These are phyloP conservation scores for Aplysina aerophoba DNA, from an alignment of 37 sponge, comb jelly and placozoan species.

Conservation along the genomic window DNA sequence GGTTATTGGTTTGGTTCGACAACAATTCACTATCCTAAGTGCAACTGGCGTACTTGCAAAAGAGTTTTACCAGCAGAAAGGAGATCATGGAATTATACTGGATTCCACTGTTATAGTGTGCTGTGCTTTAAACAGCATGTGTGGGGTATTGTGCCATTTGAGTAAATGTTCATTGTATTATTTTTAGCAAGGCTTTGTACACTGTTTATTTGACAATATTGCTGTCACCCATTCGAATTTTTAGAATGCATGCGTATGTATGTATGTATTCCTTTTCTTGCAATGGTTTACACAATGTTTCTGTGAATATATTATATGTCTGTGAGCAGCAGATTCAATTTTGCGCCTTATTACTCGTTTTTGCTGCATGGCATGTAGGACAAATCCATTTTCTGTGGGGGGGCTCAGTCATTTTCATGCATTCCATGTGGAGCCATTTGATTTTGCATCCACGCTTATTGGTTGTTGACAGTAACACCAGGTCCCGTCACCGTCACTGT, in stretches of 20 bases:
- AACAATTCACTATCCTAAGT: slow-evolving; percentile 37
- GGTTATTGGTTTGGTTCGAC: slow-evolving; percentile 36
- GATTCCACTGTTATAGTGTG: slow-evolving; percentile 11
- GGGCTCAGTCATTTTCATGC: background rate
- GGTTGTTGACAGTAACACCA: slow-evolving; percentile 34
- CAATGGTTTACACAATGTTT: too few species aligned
- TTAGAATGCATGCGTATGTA: too few species aligned
- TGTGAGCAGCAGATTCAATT: background rate
- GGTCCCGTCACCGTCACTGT: slow-evolving; percentile 1
- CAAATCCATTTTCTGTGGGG: slow-evolving; percentile 13
- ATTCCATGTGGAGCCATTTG: slow-evolving; percentile 16
- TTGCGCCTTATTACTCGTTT: background rate
- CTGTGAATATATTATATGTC: too few species aligned
- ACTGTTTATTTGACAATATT: too few species aligned
- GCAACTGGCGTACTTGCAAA: background rate
- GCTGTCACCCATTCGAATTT: too few species aligned
- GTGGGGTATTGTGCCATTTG: slow-evolving; percentile 24
- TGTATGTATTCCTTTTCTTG: too few species aligned
- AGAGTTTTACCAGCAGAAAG: slow-evolving; percentile 24
- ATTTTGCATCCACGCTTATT: background rate
- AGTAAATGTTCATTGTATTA: background rate
- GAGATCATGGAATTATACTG: background rate
- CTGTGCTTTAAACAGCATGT: background rate
- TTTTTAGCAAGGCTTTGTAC: too few species aligned
- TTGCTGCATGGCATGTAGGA: slow-evolving; percentile 16